Conservation (phyloP, 2,797 vertebrate species). For the Corythornis leucogaster region DNA sequence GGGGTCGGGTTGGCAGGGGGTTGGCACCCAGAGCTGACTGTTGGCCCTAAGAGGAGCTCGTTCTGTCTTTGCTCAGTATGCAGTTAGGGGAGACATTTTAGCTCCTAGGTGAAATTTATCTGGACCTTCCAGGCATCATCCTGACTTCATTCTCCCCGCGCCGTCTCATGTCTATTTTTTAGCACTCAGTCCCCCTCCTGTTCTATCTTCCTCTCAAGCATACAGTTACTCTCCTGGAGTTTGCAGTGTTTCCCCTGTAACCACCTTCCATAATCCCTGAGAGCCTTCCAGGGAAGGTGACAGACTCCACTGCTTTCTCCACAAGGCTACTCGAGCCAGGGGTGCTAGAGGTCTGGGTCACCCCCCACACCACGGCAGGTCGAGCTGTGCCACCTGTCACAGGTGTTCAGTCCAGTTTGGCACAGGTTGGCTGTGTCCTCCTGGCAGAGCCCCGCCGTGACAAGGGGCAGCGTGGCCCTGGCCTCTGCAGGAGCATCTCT, state of each 20-base stretch:
- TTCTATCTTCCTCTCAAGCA: not conserved
- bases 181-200: not conserved
- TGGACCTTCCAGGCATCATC: not conserved
- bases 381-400: not conserved
- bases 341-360: not conserved
- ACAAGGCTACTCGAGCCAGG: too few species aligned
- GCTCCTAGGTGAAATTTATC: not conserved
- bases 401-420: not conserved
- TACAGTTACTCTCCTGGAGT: fast-evolving
- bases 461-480: not conserved
- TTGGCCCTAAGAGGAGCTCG: fast-evolving
- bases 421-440: not conserved
- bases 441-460: not conserved
- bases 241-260: not conserved
- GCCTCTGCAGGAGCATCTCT: not conserved
- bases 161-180: fast-evolving
- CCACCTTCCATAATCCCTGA: too few species aligned
- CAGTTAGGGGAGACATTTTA: not conserved
- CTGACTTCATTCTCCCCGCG: not conserved
- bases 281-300: not conserved
- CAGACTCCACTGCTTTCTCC: fast-evolving
- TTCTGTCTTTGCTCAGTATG: not conserved
- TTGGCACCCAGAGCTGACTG: fast-evolving
- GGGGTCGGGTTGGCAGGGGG: not conserved
- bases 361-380: fast-evolving